These are phyloP conservation scores for Peromyscus nudipes DNA, from an alignment of 2,797 vertebrate genomes.

Conservation along the genomic window DNA sequence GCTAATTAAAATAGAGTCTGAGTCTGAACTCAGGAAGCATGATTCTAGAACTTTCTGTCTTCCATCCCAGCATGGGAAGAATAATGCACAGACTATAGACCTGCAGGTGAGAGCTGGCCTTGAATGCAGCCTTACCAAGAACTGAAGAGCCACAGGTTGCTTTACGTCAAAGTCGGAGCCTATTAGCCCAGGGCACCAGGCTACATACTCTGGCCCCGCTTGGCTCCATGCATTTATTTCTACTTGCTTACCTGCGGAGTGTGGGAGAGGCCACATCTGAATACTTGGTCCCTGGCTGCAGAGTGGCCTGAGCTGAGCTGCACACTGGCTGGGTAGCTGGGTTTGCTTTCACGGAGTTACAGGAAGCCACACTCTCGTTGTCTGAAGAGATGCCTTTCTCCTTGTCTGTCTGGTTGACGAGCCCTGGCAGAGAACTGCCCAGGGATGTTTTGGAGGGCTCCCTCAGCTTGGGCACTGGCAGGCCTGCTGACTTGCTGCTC, in stretches of 20 bases:
- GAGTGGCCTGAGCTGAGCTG: conserved; percentile 89
- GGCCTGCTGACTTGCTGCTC: conserved; percentile 91
- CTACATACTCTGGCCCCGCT: not conserved
- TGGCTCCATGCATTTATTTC: not conserved
- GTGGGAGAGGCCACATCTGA: conserved; percentile 97
- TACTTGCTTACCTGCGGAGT: conserved; percentile 93
- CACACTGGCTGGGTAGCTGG: conserved; percentile 89
- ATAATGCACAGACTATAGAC: not conserved
- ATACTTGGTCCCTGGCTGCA: conserved; percentile 94
- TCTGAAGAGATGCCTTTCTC: conserved; percentile 96
- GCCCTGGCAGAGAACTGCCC: conserved; percentile 88
- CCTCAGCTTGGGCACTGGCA: conserved; percentile 91
- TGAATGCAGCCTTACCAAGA: not conserved
- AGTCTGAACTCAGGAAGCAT: not conserved
- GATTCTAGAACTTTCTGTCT: conserved; percentile 23
- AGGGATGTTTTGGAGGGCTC: conserved; percentile 89
- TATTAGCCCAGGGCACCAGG: not conserved
- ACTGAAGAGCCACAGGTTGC: not conserved
- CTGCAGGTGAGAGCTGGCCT: not conserved
- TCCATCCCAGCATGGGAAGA: not conserved
- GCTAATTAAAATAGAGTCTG: not conserved
- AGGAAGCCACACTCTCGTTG: conserved; percentile 91
- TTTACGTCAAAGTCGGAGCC: not conserved
- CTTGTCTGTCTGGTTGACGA: conserved; percentile 97
- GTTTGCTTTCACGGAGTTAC: conserved; percentile 92